Evolutionary conservation across 2,797 vertebrate genomes (phyloP), one percentile per base, ranked within the genome.

Genomic region (Sus cebifrons): DNA sequence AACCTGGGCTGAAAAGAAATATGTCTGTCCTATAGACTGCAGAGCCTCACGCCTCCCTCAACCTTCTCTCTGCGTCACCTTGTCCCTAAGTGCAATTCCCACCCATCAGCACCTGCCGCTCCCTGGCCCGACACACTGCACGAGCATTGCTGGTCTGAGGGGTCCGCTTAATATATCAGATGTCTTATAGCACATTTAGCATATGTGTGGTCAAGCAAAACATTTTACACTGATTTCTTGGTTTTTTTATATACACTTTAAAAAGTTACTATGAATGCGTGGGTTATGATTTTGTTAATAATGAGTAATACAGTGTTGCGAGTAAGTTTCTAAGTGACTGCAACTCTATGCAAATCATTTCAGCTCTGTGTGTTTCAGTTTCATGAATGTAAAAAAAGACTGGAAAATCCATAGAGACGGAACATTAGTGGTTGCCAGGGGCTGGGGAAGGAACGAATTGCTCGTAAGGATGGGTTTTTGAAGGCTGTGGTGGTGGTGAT

Each of bases 181-280:
- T 62, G 81, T 67, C 56, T 52, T 65, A 52, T 0, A 44, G 52
- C 36, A 65, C 58, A 0, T 52, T 79, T 54, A 54, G 60, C 29
- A 9, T 71, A n/a, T 32, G 6, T 27, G 23, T 25, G 49, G 29
- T 20, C 40, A 32, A 23, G 18, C 2, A 25, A 36, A 91, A 78
- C 32, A 36, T 78, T 91, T 91, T 96, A 74, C 54, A 86, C 52
- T 81, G 36, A 82, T 62, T 20, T 81, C 52, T 89, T 88, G 36
- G 52, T 67, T 90, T 74, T 73, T 82, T 49, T 40, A 62, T 21
- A 27, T 68, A 65, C 4, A 67, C 3, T 86, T 93, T 74, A 56
- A 73, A 78, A 75, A 14, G 17, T 93, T 87, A 23, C 65, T 58
- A 0, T 79, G 44, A 78, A 71, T 64, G 44, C 2, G 1, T 25